Base-by-base conservation (phyloP, 1,140 invertebrate genomes). In the Kradibia gibbosae region DNA sequence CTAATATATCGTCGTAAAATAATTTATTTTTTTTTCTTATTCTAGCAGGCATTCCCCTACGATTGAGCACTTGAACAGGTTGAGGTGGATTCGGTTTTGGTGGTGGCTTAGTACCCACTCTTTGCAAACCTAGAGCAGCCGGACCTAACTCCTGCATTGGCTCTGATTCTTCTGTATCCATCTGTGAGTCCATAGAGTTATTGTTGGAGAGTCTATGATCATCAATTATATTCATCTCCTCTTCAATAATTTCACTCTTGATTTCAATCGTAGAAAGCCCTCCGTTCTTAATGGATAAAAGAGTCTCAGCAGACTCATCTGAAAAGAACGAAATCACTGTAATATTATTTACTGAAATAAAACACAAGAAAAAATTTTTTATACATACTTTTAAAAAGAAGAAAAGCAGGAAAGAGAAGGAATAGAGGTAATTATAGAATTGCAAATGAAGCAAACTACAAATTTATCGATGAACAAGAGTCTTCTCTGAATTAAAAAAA, bases 1-100 rank as follows among this genome's bases (percentile, higher is more conserved):
- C 95, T 86, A 97, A 94, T 87, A 98, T 96, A 91, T 98, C 97
- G 91, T 98, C 97, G 91, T 95, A 98, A 89, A 98, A 98, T 67
- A 97, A 92, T 86, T 94, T 94, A 90, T 98, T 98, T 87, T 96
- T 96, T 89, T 98, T 98, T 73, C 97, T 92, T 78, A 98, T 97
- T 82, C 97, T 93, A 3, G 96, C 95, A 72, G 97, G 97, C 95
- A 96, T 97, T 67, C 96, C 96, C 88, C 96, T 93, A 15, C 95
- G 94, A 90, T 97, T 97, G 3, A 97, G 89, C 78, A 95, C 94
- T 88, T 95, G 94, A 15, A 95, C 92, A 1, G 94, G 95, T 86
- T 94, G 93, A 53, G 94, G 93, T 50, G 93, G 91, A 81, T 88
- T 90, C 67, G 94, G 93, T 89, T 94, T 95, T 62, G 94, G 94